phyloP scores from a whole-genome alignment of 2,797 vertebrate genomes.

The Notolepis coatsorum region DNA sequence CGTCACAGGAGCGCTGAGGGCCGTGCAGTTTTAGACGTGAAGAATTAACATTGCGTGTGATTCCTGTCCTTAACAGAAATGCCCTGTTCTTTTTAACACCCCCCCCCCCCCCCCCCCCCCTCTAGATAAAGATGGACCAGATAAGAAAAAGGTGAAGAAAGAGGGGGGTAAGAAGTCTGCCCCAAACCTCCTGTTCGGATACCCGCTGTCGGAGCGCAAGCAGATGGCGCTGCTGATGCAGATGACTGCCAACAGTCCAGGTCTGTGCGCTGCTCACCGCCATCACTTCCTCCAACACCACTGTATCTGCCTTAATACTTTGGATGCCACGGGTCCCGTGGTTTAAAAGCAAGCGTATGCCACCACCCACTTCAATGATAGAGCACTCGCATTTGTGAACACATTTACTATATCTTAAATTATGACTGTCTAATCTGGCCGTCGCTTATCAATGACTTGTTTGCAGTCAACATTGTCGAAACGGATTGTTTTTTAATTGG shows the following conservation, averaged over 20 bases:
- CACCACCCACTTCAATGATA: too few relatives aligned
- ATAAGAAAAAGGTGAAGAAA: constrained; percentile 98
- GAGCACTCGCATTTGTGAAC: too few relatives aligned
- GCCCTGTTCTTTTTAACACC: constrained; percentile 11
- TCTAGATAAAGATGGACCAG: constrained; percentile 97
- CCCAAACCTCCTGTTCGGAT: constrained; percentile 96
- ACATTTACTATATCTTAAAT: too few relatives aligned
- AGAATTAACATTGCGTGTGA: too few relatives aligned
- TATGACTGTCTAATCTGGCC: too few relatives aligned
- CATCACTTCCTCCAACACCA: background rate
- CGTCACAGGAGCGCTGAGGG: constrained; percentile 19
- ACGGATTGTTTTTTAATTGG: too few relatives aligned
- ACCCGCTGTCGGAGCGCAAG: constrained; percentile 97
- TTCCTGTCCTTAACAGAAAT: background rate
- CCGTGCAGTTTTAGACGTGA: background rate
- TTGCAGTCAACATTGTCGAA: too few relatives aligned
- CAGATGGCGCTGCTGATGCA: constrained; percentile 99
- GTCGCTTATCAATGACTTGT: too few relatives aligned
- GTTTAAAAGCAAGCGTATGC: too few relatives aligned
- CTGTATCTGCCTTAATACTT: too few relatives aligned
- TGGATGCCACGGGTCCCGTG: too few relatives aligned
- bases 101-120: constrained; percentile 37
- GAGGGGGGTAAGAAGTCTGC: constrained; percentile 95
- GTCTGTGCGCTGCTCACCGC: constrained; percentile 69
- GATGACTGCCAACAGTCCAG: constrained; percentile 99